Evolutionary conservation across 37 sponge, comb jelly and placozoan species (phyloP).

Genomic region (Sycon ciliatum): DNA sequence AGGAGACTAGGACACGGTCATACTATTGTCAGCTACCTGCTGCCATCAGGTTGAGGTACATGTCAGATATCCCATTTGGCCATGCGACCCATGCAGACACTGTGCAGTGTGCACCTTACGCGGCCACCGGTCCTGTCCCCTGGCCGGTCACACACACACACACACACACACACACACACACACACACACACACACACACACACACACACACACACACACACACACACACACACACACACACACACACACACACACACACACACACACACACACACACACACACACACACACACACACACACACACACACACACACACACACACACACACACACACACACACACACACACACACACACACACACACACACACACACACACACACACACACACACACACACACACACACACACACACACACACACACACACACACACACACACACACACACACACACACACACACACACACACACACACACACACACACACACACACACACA

Average conservation of each 20-base stretch:
- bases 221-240: slow-evolving; percentile 24
- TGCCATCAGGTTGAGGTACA: too few relatives aligned
- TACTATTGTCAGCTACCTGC: too few relatives aligned
- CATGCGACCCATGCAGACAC: too few relatives aligned
- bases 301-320: slow-evolving; percentile 24
- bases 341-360: slow-evolving; percentile 24
- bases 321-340: slow-evolving; percentile 24
- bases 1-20: too few relatives aligned
- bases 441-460: slow-evolving; percentile 19
- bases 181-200: slow-evolving; percentile 24
- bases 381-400: slow-evolving; percentile 24
- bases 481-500: slow-evolving; percentile 24
- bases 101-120: too few relatives aligned
- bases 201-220: slow-evolving; percentile 19
- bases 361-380: slow-evolving; percentile 19
- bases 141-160: slow-evolving; percentile 24
- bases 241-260: slow-evolving; percentile 24
- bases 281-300: slow-evolving; percentile 19
- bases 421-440: slow-evolving; percentile 24
- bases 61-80: too few relatives aligned
- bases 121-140: too few relatives aligned
- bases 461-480: slow-evolving; percentile 24
- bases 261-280: slow-evolving; percentile 24
- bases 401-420: slow-evolving; percentile 24
- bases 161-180: slow-evolving; percentile 24